phyloP scores from a whole-genome alignment of 2,113 vertebrate genomes.

The Verasper variegatus region DNA sequence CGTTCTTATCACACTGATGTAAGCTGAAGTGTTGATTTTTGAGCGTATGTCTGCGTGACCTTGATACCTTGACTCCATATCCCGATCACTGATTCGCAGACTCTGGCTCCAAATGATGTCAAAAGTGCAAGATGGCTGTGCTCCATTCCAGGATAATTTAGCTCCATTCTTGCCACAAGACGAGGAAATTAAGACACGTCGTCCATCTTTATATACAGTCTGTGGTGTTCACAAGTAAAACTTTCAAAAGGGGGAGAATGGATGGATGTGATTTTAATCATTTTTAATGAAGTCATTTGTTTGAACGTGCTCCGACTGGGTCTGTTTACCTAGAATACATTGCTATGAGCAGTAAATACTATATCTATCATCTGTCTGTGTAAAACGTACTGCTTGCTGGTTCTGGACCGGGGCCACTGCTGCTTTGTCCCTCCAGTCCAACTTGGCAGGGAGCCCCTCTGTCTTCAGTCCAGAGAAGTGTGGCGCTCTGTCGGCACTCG shows the following conservation, averaged over 20 bases:
- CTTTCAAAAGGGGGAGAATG: neutral
- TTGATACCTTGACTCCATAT: neutral
- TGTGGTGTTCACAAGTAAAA: too few relatives aligned
- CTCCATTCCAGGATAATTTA: neutral
- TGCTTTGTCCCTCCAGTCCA: conserved; percentile 92
- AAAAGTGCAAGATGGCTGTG: too few relatives aligned
- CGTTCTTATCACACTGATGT: too few relatives aligned
- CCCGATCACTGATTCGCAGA: neutral
- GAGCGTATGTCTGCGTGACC: neutral
- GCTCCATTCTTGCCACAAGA: too few relatives aligned
- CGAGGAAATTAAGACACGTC: too few relatives aligned
- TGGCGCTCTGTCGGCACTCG: conserved; percentile 75
- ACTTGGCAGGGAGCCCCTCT: conserved; percentile 82
- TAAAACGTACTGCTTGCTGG: conserved; percentile 85
- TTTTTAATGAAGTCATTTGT: neutral
- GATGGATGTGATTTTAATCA: neutral
- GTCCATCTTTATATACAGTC: too few relatives aligned
- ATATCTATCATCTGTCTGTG: neutral
- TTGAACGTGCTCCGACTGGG: neutral
- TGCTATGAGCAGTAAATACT: neutral
- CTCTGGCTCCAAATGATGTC: too few relatives aligned
- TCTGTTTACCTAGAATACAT: neutral
- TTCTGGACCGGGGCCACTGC: conserved; percentile 88
- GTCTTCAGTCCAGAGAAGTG: conserved; percentile 70
- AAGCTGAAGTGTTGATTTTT: too few relatives aligned